These are phyloP conservation scores for Clupea harengus DNA, from an alignment of 2,113 vertebrate species.

Conservation along the genomic window DNA sequence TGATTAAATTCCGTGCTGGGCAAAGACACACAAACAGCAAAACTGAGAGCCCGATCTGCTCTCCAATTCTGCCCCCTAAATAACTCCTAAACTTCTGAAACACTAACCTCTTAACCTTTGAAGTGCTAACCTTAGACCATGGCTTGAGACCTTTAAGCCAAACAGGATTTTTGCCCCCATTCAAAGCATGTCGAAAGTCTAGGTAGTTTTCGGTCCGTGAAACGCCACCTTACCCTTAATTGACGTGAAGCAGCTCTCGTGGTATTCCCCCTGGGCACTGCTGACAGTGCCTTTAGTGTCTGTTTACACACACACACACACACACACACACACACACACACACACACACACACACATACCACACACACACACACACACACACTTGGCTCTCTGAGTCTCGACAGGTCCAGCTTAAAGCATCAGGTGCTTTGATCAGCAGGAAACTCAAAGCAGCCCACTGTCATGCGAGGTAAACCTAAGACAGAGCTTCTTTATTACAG, in stretches of 20 bases:
- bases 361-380: too few species aligned
- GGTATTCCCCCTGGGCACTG: background rate
- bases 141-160: background rate
- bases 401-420: background rate
- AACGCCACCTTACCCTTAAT: background rate
- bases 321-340: too few species aligned
- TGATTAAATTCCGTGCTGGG: background rate
- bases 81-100: background rate
- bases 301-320: background rate
- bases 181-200: background rate
- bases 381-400: background rate
- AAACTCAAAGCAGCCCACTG: background rate
- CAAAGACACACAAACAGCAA: background rate
- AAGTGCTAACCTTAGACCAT: background rate
- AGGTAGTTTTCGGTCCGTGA: background rate
- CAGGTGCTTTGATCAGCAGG: conserved; percentile 2
- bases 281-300: background rate
- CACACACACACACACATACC: too few species aligned
- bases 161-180: background rate
- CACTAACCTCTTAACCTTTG: background rate
- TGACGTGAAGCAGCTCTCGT: background rate
- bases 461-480: background rate
- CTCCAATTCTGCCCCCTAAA: background rate
- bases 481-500: conserved; percentile 1
- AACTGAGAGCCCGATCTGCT: background rate